Evolutionary conservation across 2,888 invertebrate genomes (phyloP), one percentile per base, ranked within the genome.

Genomic region (Machimus atricapillus): DNA sequence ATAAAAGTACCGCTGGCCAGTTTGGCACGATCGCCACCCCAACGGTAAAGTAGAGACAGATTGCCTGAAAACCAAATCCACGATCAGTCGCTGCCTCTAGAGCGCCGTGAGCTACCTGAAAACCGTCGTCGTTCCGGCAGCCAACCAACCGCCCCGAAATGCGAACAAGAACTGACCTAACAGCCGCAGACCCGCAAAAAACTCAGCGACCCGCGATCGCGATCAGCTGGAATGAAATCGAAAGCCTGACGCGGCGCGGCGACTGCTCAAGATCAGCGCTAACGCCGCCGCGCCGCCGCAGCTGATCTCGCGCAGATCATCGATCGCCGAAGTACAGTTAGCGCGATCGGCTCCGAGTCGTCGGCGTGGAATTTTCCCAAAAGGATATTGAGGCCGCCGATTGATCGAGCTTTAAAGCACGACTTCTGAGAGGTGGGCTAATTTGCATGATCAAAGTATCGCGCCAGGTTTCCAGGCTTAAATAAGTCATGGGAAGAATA

Each of bases 181-280:
- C 82, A 14, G 58, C 23, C 66, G 66, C 66, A 31, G 19, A n/a
- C n/a, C 66, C 82, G n/a, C 58, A 58, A 82, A 82, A 82, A 82
- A 82, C n/a, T n/a, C 37, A 7, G 40, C 82, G 82, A 82, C 82
- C 58, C 52, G 52, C 52, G 52, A 52, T 52, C 52, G 58, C 82
- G 82, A 82, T 82, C 82, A 82, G 82, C 82, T 82, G 82, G 52
- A 82, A 82, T 66, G 82, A 82, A 82, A 82, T 58, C 82, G 82
- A 82, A 82, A 82, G 66, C 82, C 52, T n/a, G 16, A n/a, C 40
- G 34, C 31, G 31, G 31, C 40, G 34, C 31, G 31, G 31, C 31
- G 37, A 27, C 82, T 19, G 46, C 43, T 58, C 78, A 40, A 78
- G 76, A 79, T 52, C 79, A 79, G 27, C 43, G 14, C 37, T 66